Evolutionary conservation across 2,113 vertebrate species (phyloP).

Genomic region (Chroicocephalus ridibundus): DNA sequence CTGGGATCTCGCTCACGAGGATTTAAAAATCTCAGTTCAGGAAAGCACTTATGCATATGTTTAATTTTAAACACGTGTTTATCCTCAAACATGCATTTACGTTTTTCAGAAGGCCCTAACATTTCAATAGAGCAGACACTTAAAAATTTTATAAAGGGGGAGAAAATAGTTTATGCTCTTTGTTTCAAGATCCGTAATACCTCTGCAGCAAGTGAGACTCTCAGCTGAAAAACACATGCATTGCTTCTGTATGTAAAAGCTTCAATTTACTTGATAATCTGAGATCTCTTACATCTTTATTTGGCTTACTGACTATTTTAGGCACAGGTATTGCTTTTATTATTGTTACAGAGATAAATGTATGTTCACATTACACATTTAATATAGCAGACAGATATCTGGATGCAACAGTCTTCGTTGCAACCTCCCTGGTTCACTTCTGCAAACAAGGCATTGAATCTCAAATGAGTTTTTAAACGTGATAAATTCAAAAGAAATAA

Average conservation of each 20-base stretch:
- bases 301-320: neutral
- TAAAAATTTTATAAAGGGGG: neutral
- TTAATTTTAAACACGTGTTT: neutral
- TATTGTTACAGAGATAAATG: neutral
- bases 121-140: neutral
- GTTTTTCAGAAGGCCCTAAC: neutral
- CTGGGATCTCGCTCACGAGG: neutral
- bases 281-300: neutral
- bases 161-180: neutral
- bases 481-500: slow-evolving; percentile 27
- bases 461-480: slow-evolving; percentile 36
- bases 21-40: neutral
- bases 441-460: neutral
- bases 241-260: neutral
- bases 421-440: neutral
- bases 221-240: neutral
- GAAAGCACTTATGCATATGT: neutral
- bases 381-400: neutral
- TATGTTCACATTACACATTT: neutral
- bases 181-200: neutral
- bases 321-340: neutral
- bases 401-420: neutral
- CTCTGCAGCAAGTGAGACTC: neutral
- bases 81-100: neutral
- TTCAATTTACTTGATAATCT: neutral